A percentile compares a stretch with the other conserved stretches of the same genome.
These are phyloP conservation scores for Sceloporus tristichus DNA, from an alignment of 2,113 vertebrate species.

Conservation along the genomic window DNA sequence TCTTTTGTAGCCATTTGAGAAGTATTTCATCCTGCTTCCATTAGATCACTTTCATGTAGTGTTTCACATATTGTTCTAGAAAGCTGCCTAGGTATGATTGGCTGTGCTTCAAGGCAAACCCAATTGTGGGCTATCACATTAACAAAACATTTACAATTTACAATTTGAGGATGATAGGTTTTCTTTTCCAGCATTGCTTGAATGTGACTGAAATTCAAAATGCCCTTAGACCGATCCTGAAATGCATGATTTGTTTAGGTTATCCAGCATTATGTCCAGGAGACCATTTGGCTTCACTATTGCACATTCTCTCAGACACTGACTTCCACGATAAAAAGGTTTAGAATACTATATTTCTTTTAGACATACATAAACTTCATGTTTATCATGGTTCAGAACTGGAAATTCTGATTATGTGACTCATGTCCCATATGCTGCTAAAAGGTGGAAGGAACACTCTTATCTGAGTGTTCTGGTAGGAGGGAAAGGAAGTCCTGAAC, in stretches of 20 bases:
- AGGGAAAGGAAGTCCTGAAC: no score
- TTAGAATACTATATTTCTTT: constrained; percentile 35
- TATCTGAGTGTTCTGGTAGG: neutral
- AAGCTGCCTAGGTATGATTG: neutral
- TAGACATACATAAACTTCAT: constrained; percentile 6
- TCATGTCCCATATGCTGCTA: neutral
- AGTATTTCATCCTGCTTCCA: neutral
- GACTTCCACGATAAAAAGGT: constrained; percentile 62
- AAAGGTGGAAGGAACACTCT: neutral
- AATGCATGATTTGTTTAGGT: constrained; percentile 56
- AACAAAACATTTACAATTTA: neutral
- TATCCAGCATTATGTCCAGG: constrained; percentile 58
- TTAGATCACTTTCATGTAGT: neutral
- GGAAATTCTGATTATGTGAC: neutral
- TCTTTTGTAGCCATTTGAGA: neutral
- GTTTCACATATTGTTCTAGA: neutral
- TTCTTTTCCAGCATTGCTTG: neutral
- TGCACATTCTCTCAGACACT: constrained; percentile 55
- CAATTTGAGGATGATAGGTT: neutral
- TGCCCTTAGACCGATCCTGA: neutral
- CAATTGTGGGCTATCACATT: neutral
- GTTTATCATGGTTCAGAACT: neutral
- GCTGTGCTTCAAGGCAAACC: neutral
- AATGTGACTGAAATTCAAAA: neutral
- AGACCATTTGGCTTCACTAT: constrained; percentile 69